Conservation (phyloP, 2,113 vertebrate species). For the Fregetta grallaria region DNA sequence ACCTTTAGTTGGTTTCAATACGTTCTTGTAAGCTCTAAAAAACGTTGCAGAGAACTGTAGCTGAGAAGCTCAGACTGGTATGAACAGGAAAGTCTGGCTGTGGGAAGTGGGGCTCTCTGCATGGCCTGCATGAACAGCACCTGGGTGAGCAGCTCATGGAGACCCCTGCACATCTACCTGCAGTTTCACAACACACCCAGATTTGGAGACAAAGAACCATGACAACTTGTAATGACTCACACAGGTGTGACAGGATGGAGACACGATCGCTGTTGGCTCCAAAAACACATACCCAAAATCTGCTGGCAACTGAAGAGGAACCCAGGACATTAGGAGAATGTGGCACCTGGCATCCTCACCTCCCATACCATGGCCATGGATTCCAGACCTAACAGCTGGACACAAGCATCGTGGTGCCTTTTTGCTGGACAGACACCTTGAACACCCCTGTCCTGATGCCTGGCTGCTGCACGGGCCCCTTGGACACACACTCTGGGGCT, state of each 20-base stretch:
- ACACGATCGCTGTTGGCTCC: background rate
- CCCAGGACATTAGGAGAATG: fast-evolving
- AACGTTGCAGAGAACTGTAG: background rate
- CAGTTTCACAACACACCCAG: background rate
- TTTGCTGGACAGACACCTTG: background rate
- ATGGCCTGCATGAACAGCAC: fast-evolving
- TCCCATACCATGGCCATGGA: background rate
- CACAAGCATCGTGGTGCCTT: background rate
- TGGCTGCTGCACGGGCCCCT: background rate
- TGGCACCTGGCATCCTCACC: background rate
- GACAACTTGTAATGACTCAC: fast-evolving
- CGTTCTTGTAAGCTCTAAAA: background rate
- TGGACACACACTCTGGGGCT: fast-evolving
- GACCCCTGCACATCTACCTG: background rate
- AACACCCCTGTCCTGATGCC: background rate
- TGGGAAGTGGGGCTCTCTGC: background rate
- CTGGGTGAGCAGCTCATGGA: fast-evolving
- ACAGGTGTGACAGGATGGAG: background rate
- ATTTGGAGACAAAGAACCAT: background rate
- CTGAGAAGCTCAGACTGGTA: background rate
- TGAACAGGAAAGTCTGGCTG: background rate
- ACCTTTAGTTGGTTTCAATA: background rate
- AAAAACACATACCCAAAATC: background rate
- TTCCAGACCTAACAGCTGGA: background rate
- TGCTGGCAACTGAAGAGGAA: background rate